Conservation (phyloP, 1,140 invertebrate genomes). For the Brachionus rotundiformis region DNA sequence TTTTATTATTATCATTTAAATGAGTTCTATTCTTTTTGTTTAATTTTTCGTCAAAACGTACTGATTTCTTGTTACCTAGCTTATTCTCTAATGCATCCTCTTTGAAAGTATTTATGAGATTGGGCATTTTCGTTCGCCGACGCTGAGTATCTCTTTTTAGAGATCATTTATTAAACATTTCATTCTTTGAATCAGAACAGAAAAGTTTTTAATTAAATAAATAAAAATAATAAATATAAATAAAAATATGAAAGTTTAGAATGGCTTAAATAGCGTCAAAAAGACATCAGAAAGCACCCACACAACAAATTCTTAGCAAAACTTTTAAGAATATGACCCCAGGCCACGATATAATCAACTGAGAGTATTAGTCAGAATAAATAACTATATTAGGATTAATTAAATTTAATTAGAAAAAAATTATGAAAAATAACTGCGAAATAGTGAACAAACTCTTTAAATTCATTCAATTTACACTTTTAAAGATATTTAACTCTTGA, state of each 20-base stretch:
- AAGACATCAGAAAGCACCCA: too few species aligned
- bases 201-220: background rate
- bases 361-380: too few species aligned
- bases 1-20: constrained; percentile 11
- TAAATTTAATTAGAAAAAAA: background rate
- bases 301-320: too few species aligned
- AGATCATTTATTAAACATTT: constrained; percentile 23
- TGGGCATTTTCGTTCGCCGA: background rate
- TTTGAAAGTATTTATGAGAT: background rate
- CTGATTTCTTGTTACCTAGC: constrained; percentile 8
- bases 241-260: too few species aligned
- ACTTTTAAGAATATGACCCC: background rate
- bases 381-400: too few species aligned
- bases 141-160: background rate
- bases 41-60: constrained; percentile 11
- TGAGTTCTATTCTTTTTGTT: constrained; percentile 26
- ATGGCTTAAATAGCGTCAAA: too few species aligned
- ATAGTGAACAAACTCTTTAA: background rate
- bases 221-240: background rate
- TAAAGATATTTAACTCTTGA: background rate
- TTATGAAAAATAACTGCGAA: background rate
- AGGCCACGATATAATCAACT: too few species aligned
- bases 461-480: background rate
- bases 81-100: constrained; percentile 6
- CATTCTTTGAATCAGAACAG: background rate